These are phyloP conservation scores for Sarcophaga bullata DNA, from an alignment of 1,140 invertebrate species.

Conservation along the genomic window DNA sequence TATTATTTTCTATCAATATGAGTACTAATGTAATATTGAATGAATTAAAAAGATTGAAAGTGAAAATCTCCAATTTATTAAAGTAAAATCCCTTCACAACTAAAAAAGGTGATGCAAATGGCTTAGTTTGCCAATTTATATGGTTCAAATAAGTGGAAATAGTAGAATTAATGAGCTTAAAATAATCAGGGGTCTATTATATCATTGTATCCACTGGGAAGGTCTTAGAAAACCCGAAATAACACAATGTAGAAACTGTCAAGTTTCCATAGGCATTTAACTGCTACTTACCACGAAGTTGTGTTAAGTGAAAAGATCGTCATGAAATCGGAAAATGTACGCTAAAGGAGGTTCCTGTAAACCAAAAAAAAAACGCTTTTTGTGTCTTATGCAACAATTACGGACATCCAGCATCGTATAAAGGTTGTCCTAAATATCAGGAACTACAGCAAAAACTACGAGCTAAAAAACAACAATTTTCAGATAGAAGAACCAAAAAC, in stretches of 20 bases:
- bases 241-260: conserved; percentile 32
- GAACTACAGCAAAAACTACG: conserved; percentile 16
- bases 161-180: conserved; percentile 24
- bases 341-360: neutral
- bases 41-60: conserved; percentile 5
- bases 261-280: conserved; percentile 32
- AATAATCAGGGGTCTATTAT: conserved; percentile 11
- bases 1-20: neutral
- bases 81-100: conserved; percentile 26
- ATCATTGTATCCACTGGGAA: conserved; percentile 25
- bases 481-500: conserved; percentile 10
- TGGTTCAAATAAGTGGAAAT: conserved; percentile 31
- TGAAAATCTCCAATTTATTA: conserved; percentile 3
- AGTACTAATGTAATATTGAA: conserved; percentile 19
- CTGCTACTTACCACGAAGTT: conserved; percentile 22
- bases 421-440: conserved; percentile 18
- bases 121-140: conserved; percentile 1
- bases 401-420: conserved; percentile 7
- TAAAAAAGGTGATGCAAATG: neutral
- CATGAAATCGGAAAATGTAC: conserved; percentile 21
- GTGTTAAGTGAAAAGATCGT: conserved; percentile 24
- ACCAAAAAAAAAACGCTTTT: conserved; percentile 8
- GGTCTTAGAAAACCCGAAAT: conserved; percentile 16
- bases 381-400: conserved; percentile 33
- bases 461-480: conserved; percentile 15